phyloP scores from a whole-genome alignment of 2,888 invertebrate genomes.

The Drosophila antonietae region DNA sequence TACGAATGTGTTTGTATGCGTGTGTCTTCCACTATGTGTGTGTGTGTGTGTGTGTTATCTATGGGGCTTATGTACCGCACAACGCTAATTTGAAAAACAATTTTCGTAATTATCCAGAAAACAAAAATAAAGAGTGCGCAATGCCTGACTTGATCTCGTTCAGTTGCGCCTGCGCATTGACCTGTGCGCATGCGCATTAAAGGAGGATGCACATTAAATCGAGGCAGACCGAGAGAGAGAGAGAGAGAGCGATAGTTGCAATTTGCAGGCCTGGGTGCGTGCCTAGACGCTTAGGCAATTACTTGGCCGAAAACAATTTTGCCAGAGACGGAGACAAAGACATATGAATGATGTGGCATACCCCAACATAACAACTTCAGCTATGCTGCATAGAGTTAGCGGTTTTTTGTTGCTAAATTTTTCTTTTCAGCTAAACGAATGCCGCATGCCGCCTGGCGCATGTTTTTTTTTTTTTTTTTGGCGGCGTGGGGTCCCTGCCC shows the following conservation, averaged over 20 bases:
- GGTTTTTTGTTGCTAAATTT: conserved; percentile 40
- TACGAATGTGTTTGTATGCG: conserved; percentile 29
- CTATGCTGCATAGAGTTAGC: conserved; percentile 45
- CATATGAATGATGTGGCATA: conserved; percentile 76
- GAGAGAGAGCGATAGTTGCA: conserved; percentile 35
- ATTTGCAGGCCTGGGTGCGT: conserved; percentile 73
- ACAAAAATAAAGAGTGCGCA: conserved; percentile 53
- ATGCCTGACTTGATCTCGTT: conserved; percentile 70
- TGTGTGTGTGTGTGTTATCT: conserved; percentile 75
- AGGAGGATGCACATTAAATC: conserved; percentile 64
- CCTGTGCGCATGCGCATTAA: conserved; percentile 78
- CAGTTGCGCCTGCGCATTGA: conserved; percentile 77
- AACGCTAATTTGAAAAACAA: conserved; percentile 84
- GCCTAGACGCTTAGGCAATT: conserved; percentile 78
- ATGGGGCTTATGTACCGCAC: conserved; percentile 78
- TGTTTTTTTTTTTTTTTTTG: conserved; percentile 17
- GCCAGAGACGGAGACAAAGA: conserved; percentile 66
- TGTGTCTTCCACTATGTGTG: conserved; percentile 27
- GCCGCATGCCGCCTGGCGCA: conserved; percentile 27
- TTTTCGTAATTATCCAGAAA: conserved; percentile 84
- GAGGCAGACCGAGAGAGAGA: not conserved
- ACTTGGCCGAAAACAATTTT: conserved; percentile 77
- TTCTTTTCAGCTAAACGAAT: conserved; percentile 19
- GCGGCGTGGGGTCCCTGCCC: conserved; percentile 67
- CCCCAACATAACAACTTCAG: conserved; percentile 20